These are phyloP conservation scores for Salvator merianae DNA, from an alignment of 2,113 vertebrate species.

Conservation along the genomic window DNA sequence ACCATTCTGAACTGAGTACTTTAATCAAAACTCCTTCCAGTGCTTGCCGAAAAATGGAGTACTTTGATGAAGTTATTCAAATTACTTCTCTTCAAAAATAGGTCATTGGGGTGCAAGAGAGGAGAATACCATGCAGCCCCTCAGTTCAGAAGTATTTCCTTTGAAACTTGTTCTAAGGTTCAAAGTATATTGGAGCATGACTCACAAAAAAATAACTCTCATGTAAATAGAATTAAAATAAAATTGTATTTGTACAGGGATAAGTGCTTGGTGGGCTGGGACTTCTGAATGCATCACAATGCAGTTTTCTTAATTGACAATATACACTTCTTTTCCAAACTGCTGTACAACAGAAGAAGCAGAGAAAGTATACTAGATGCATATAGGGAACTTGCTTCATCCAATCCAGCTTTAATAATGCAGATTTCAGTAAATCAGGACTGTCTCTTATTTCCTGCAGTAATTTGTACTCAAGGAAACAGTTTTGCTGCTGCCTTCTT, in stretches of 20 bases:
- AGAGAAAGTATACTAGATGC: no score
- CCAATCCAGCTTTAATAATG: neutral
- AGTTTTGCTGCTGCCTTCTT: neutral
- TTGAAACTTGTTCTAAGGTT: constrained; percentile 29
- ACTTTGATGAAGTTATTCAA: constrained; percentile 57
- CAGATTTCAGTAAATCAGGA: neutral
- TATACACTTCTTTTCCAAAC: no score
- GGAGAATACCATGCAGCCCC: neutral
- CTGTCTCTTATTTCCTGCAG: neutral
- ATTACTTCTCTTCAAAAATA: constrained; percentile 50
- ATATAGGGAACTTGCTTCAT: neutral
- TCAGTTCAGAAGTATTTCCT: constrained; percentile 5
- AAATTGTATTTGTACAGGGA: neutral
- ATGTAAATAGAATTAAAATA: neutral
- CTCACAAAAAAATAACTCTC: neutral
- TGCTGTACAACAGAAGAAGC: neutral
- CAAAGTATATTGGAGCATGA: neutral
- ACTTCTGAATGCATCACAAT: neutral
- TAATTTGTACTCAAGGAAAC: neutral
- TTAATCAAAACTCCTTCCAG: constrained; percentile 50
- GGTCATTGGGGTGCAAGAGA: constrained; percentile 37
- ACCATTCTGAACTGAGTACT: constrained; percentile 44
- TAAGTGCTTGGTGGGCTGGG: neutral
- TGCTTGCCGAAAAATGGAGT: constrained; percentile 25
- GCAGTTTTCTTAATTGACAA: neutral